Base-by-base conservation (phyloP, 2,888 invertebrate species). In the Polymixis lichenea region DNA sequence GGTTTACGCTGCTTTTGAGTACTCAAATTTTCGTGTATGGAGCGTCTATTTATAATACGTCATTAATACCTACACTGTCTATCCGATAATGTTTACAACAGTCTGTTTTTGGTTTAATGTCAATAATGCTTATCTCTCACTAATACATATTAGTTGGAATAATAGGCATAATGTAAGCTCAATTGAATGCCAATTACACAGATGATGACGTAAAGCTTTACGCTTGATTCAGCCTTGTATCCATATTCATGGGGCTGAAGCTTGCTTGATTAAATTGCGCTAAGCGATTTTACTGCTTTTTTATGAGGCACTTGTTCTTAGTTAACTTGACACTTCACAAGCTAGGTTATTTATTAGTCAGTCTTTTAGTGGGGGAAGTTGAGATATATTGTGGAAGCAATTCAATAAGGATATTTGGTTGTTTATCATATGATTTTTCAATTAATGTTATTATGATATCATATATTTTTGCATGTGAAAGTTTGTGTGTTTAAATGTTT, bases 241-340 rank as follows among this genome's bases (percentile, higher is more conserved):
- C 58, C 58, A 56, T 72, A 74, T 61, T 73, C 43, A 72, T 53
- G 60, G 60, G 38, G 51, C 74, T 72, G 58, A 72, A 86, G 78
- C 64, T 72, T 32, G 55, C 74, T 81, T 74, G 61, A 81, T 77
- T 72, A 72, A 84, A 84, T 86, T 66, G 60, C 56, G 58, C 53
- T 72, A 64, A 82, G 71, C 62, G n/a, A 62, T 85, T 82, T 70
- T 66, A 85, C 51, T 58, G 68, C 53, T 66, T 73, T 81, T 85
- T 83, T 82, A 85, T 60, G 77, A 62, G 56, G 46, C 70, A 82
- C 58, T 81, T 56, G 67, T 76, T 76, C 60, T 82, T 55, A 80
- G 61, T 65, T 79, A 68, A 58, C 46, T 64, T 80, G 49, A 70
- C 56, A 25, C 53, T 73, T 67, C 53, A 64, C 51, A 46, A 68